Conservation (phyloP, 2,888 invertebrate species). For the Cheilosia soror region DNA sequence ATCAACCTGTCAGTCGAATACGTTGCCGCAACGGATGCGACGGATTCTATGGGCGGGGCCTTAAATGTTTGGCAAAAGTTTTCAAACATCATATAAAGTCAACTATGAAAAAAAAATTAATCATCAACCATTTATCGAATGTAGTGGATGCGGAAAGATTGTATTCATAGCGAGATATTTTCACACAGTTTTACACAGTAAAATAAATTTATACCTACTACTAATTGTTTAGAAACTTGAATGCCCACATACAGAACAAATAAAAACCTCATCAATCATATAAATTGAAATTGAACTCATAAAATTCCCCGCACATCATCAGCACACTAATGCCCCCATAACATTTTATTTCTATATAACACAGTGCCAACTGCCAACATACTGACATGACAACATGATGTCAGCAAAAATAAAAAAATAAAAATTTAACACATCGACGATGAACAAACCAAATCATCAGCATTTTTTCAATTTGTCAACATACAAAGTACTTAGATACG, state of each 20-base stretch:
- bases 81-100: no score
- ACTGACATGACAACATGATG: constrained; percentile 29
- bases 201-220: constrained; percentile 46
- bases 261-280: constrained; percentile 55
- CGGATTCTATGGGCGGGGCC: no score
- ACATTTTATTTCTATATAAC: constrained; percentile 10
- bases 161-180: neutral
- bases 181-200: neutral
- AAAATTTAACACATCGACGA: neutral
- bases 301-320: constrained; percentile 46
- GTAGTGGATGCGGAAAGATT: neutral
- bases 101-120: no score
- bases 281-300: constrained; percentile 37
- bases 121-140: no score
- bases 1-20: no score
- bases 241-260: neutral
- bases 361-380: constrained; percentile 8
- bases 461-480: constrained; percentile 46
- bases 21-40: no score
- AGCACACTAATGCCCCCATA: constrained; percentile 32
- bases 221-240: constrained; percentile 33
- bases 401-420: constrained; percentile 15
- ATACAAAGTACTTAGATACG: neutral
- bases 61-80: no score
- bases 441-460: constrained; percentile 33